Evolutionary conservation across 30 jellyfish, hydroid and myxozoan species (phyloP).

Genomic region (Turritopsis rubra): DNA sequence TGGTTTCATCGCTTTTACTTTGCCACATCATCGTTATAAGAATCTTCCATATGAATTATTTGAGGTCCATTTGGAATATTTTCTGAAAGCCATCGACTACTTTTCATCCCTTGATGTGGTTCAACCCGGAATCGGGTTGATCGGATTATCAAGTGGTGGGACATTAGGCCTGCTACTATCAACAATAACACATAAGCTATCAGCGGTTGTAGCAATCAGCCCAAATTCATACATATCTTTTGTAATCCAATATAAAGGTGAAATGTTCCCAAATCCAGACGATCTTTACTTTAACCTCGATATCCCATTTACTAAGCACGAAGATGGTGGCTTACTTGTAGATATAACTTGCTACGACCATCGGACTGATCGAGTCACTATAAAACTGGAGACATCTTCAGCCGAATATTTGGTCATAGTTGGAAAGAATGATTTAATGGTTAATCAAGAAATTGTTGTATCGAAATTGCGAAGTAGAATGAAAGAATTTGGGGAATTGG

Average conservation of each 20-base stretch:
- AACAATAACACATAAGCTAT: conserved; percentile 4
- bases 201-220: conserved; percentile 39
- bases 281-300: background rate
- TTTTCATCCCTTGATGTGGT: conserved; percentile 39
- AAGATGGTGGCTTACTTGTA: conserved; percentile 2
- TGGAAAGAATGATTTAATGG: conserved; percentile 17
- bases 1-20: conserved; percentile 42
- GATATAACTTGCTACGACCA: conserved; percentile 1
- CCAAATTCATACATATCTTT: background rate
- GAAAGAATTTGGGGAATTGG: conserved; percentile 7
- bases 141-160: conserved; percentile 49
- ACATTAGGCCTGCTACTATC: conserved; percentile 17
- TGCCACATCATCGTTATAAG: conserved; percentile 17
- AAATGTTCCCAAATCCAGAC: background rate
- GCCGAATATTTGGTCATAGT: conserved; percentile 24
- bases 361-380: background rate
- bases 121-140: conserved; percentile 40
- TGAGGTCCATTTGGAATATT: conserved; percentile 42
- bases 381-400: conserved; percentile 9
- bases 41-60: conserved; percentile 12
- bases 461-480: background rate
- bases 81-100: conserved; percentile 50
- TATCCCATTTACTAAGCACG: background rate
- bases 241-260: background rate
- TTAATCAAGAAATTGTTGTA: conserved; percentile 11